Percentiles rank a stretch among this genome's conserved stretches.
Evolutionary conservation across 2,888 invertebrate species (phyloP).

Genomic region (Sphaerophoria rueppellii): DNA sequence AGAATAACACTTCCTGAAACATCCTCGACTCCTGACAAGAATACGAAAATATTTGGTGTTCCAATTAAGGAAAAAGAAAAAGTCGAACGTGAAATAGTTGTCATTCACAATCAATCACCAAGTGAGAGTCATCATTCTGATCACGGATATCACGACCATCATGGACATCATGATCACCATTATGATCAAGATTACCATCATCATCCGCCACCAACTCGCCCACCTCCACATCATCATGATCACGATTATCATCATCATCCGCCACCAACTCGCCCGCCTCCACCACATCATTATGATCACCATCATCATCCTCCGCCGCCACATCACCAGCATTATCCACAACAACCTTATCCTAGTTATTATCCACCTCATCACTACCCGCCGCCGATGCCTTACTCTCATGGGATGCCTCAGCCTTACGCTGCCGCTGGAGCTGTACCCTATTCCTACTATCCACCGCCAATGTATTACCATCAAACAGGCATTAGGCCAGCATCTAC

Average conservation of each 20-base stretch:
- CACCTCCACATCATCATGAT: background rate
- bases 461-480: slow-evolving; percentile 8
- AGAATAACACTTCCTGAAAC: background rate
- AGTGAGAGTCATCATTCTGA: background rate
- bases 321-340: slow-evolving; percentile 28
- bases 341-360: slow-evolving; percentile 22
- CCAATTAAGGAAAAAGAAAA: background rate
- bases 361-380: slow-evolving; percentile 35
- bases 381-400: background rate
- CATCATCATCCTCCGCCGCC: slow-evolving; percentile 19
- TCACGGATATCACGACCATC: background rate
- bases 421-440: background rate
- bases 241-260: slow-evolving; percentile 17
- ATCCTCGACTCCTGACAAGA: background rate
- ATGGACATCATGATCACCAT: background rate
- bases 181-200: slow-evolving; percentile 11
- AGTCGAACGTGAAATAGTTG: slow-evolving; percentile 2
- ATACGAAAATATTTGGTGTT: slow-evolving; percentile 2
- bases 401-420: slow-evolving; percentile 6
- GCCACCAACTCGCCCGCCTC: slow-evolving; percentile 8
- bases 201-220: slow-evolving; percentile 10
- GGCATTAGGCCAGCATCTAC: slow-evolving; percentile 5
- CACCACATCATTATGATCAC: slow-evolving; percentile 23
- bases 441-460: slow-evolving; percentile 11
- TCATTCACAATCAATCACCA: slow-evolving; percentile 14